phyloP scores from a whole-genome alignment of 2,888 invertebrate genomes.

The Ochropleura leucogaster region DNA sequence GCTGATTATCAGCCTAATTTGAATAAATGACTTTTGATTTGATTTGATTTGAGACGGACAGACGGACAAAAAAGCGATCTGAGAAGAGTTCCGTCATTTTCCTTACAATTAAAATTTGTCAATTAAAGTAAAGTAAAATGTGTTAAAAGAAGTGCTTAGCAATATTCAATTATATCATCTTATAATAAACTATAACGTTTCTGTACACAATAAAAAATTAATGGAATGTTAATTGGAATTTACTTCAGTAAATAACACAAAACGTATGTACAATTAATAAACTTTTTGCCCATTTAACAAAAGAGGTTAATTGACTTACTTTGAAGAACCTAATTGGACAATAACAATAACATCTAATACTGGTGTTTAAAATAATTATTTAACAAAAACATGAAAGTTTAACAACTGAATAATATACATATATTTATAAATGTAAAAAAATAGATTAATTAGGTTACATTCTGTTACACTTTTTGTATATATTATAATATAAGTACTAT shows the following conservation, averaged over 20 bases:
- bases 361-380: background rate
- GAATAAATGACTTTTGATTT: no score
- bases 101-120: no score
- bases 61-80: no score
- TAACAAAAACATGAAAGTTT: background rate
- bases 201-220: background rate
- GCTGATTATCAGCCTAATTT: no score
- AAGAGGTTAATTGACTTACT: background rate
- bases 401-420: constrained; percentile 15
- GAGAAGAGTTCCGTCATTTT: no score
- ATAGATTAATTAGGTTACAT: constrained; percentile 2
- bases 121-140: no score
- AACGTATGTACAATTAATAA: background rate
- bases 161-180: no score
- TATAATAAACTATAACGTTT: background rate
- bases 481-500: background rate
- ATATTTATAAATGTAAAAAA: background rate
- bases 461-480: background rate
- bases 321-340: background rate
- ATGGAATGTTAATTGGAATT: background rate
- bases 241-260: background rate
- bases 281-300: background rate
- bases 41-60: no score
- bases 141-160: no score
- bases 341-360: background rate